Evolutionary conservation across 2,797 vertebrate species (phyloP).

Genomic region (Pseudochromis fuscus): DNA sequence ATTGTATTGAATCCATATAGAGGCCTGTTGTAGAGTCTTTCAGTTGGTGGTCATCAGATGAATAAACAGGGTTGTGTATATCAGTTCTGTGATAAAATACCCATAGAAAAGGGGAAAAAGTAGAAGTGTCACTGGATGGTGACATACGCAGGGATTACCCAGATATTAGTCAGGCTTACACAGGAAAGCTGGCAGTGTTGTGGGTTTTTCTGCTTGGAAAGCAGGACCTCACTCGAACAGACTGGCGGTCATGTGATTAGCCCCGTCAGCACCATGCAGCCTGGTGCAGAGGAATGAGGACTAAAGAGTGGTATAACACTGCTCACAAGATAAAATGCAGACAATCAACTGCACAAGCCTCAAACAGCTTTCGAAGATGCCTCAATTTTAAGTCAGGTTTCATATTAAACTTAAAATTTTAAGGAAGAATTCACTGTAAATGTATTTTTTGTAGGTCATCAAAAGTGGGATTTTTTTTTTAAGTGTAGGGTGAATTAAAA

Average conservation of each 20-base stretch:
- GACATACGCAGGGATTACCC: constrained; percentile 40
- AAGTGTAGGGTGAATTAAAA: not conserved
- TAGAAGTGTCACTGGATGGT: constrained; percentile 6
- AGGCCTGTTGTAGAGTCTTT: too few relatives aligned
- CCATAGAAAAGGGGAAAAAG: not conserved
- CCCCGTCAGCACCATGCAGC: constrained; percentile 56
- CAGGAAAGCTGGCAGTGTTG: constrained; percentile 33
- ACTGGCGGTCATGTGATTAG: constrained; percentile 54
- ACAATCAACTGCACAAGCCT: constrained; percentile 10
- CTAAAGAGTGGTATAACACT: constrained; percentile 13
- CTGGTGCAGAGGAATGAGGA: constrained; percentile 20
- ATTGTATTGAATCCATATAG: not conserved
- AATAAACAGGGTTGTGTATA: too few relatives aligned
- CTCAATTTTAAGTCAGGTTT: too few relatives aligned
- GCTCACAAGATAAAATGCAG: constrained; percentile 39
- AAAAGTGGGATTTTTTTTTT: too few relatives aligned
- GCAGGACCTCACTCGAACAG: constrained; percentile 58
- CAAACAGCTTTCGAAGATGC: not conserved
- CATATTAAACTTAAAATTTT: too few relatives aligned
- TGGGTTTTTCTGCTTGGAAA: constrained; percentile 48
- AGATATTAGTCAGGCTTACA: constrained; percentile 49
- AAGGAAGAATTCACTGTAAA: too few relatives aligned
- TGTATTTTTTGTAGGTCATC: too few relatives aligned
- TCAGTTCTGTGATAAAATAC: not conserved
- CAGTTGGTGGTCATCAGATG: too few relatives aligned